Evolutionary conservation across 2,113 vertebrate genomes (phyloP).

Genomic region (Corythaixoides concolor): DNA sequence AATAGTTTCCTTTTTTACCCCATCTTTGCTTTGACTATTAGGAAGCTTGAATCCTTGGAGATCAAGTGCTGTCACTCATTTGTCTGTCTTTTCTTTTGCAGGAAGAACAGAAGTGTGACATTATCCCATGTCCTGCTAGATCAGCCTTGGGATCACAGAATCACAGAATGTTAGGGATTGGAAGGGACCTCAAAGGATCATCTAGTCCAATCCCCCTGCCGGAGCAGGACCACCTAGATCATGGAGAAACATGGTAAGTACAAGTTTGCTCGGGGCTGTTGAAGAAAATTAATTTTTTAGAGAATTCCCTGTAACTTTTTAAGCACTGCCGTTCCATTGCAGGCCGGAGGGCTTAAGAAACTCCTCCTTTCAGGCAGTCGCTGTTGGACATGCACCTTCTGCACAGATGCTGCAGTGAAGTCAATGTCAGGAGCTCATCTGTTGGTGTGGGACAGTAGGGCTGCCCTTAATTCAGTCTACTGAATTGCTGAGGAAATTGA

Average conservation of each 20-base stretch:
- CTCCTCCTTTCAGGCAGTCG: background rate
- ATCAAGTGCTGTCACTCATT: background rate
- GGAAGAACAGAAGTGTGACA: background rate
- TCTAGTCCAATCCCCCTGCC: too few species aligned
- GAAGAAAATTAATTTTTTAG: background rate
- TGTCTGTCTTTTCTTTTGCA: background rate
- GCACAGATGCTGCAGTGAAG: background rate
- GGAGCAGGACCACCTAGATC: too few species aligned
- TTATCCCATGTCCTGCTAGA: background rate
- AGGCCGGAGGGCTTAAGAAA: background rate
- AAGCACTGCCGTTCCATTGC: fast-evolving
- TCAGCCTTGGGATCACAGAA: background rate
- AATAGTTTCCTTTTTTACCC: background rate
- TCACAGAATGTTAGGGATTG: too few species aligned
- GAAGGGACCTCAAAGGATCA: too few species aligned
- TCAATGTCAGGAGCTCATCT: background rate
- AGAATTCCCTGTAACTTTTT: background rate
- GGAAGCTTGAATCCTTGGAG: background rate
- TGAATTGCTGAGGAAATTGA: background rate
- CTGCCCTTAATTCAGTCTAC: background rate
- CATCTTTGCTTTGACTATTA: background rate
- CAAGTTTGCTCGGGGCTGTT: background rate
- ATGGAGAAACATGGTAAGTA: fast-evolving
- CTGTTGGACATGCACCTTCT: background rate
- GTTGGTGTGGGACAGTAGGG: too few species aligned